These are phyloP conservation scores for Dendrocincla tyrannina DNA, from an alignment of 2,797 vertebrate species.

Conservation along the genomic window DNA sequence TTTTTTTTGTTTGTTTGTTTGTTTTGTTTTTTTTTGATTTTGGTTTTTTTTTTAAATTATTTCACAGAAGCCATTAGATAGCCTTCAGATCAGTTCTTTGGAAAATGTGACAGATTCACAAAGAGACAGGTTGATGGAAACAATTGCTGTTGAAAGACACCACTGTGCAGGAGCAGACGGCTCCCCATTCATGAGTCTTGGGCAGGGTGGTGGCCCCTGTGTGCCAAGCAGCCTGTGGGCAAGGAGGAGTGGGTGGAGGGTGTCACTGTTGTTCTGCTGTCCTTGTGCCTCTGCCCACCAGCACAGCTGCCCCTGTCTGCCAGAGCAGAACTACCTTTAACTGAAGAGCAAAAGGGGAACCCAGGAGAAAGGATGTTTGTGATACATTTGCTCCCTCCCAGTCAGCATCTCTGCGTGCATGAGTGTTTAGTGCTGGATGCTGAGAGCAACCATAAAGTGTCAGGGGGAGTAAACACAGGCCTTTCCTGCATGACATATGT, in stretches of 20 bases:
- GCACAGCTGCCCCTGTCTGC: no score
- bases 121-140: background rate
- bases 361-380: background rate
- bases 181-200: rapidly evolving
- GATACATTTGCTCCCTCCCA: background rate
- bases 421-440: rapidly evolving
- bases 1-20: background rate
- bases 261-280: background rate
- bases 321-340: no score
- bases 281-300: background rate
- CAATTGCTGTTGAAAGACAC: background rate
- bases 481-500: rapidly evolving
- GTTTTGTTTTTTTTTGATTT: no score
- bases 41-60: background rate
- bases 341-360: no score
- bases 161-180: background rate
- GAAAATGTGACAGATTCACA: background rate
- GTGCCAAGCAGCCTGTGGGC: background rate
- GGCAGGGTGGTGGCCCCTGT: background rate
- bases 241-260: background rate
- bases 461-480: rapidly evolving
- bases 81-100: background rate
- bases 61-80: background rate
- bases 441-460: background rate
- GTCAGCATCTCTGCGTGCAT: rapidly evolving